Percentiles rank a stretch among this genome's conserved stretches.
phyloP scores from a whole-genome alignment of 92 coral and sea anemone species.

The Umimayanthus kanabou region DNA sequence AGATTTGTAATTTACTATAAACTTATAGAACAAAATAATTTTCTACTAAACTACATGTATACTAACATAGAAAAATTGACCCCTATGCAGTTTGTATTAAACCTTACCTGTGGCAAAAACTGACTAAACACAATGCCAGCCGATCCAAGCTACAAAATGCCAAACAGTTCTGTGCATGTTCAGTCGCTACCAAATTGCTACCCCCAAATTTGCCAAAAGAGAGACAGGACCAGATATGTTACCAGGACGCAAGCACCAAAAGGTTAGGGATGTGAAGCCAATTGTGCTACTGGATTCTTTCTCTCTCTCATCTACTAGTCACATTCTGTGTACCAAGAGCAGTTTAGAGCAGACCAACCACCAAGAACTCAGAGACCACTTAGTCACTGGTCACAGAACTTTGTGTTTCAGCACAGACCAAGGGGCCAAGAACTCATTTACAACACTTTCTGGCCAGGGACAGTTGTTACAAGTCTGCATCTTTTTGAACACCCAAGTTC shows the following conservation, averaged over 20 bases:
- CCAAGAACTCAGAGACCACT: slow-evolving; percentile 39
- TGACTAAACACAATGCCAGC: slow-evolving; percentile 41
- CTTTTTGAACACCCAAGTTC: slow-evolving; percentile 43
- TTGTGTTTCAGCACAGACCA: slow-evolving; percentile 36
- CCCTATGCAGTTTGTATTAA: slow-evolving; percentile 8
- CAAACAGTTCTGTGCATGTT: slow-evolving; percentile 40
- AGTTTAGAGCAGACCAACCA: slow-evolving; percentile 35
- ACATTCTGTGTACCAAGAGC: slow-evolving; percentile 41
- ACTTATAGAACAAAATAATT: background rate
- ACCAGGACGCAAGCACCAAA: slow-evolving; percentile 44
- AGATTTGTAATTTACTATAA: background rate
- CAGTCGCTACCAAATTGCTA: slow-evolving; percentile 44
- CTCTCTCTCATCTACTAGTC: slow-evolving; percentile 31
- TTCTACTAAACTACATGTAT: background rate
- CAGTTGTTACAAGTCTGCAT: slow-evolving; percentile 9
- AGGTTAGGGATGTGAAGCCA: slow-evolving; percentile 34
- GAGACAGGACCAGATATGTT: slow-evolving; percentile 35
- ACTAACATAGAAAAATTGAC: background rate
- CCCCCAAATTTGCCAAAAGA: slow-evolving; percentile 45
- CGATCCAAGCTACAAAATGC: slow-evolving; percentile 43
- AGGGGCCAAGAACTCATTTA: slow-evolving; percentile 42
- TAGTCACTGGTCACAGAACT: slow-evolving; percentile 38
- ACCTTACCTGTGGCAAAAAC: slow-evolving; percentile 35
- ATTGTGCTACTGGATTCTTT: slow-evolving; percentile 38
- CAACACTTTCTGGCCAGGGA: slow-evolving; percentile 42